Percentiles rank a stretch among this genome's conserved stretches.
phyloP scores from a whole-genome alignment of 2,113 vertebrate species.

The Scatophagus argus region DNA sequence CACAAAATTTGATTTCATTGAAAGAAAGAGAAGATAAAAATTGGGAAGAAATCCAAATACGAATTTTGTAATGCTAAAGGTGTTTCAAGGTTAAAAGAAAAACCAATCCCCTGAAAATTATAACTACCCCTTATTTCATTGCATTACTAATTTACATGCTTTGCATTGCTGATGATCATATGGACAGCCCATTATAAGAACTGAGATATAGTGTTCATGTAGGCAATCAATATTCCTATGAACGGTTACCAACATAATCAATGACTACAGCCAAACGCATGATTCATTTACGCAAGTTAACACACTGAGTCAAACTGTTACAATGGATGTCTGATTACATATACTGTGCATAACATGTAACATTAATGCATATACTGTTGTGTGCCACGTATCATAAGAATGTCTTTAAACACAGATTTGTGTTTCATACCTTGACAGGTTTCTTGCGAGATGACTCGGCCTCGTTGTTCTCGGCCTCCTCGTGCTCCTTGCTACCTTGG shows the following conservation, averaged over 20 bases:
- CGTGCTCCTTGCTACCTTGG: slow-evolving; percentile 96
- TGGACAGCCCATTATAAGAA: not conserved
- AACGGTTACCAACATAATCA: not conserved
- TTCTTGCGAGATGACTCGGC: slow-evolving; percentile 84
- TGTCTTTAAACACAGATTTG: too few species aligned
- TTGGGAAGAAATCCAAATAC: not conserved
- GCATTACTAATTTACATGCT: not conserved
- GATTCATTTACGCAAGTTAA: not conserved
- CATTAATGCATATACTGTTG: too few species aligned
- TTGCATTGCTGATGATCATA: not conserved
- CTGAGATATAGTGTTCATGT: too few species aligned
- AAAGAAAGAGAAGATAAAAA: not conserved
- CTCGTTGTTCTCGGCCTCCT: slow-evolving; percentile 98
- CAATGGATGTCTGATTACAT: not conserved
- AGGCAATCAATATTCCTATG: not conserved
- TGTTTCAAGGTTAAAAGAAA: not conserved
- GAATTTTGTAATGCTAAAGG: not conserved
- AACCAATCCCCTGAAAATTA: not conserved
- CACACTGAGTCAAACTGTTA: not conserved
- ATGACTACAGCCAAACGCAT: not conserved
- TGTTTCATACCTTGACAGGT: slow-evolving; percentile 75
- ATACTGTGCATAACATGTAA: too few species aligned
- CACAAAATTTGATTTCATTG: not conserved
- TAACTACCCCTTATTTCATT: not conserved
- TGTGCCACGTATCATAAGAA: not conserved